These are phyloP conservation scores for Amblyornis subalaris DNA, from an alignment of 2,113 vertebrate species.

Conservation along the genomic window DNA sequence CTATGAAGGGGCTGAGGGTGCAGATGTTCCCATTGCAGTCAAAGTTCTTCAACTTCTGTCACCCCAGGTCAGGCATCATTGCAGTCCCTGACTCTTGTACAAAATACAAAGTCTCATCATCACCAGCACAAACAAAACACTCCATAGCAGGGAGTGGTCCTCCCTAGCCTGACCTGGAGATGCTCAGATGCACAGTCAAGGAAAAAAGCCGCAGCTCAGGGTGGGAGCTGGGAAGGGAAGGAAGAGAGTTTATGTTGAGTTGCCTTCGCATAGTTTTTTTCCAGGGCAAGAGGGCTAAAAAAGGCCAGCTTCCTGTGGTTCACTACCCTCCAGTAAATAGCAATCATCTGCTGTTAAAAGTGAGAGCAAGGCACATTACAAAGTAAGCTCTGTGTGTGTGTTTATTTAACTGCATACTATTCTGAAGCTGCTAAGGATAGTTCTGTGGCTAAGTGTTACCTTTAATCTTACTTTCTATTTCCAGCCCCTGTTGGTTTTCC, in stretches of 20 bases:
- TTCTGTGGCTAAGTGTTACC: slow-evolving; percentile 28
- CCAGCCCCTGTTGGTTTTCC: slow-evolving; percentile 60
- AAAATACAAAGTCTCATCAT: not conserved
- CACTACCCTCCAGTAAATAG: slow-evolving; percentile 19
- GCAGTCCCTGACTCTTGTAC: not conserved
- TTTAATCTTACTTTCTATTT: slow-evolving; percentile 71
- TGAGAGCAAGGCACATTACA: slow-evolving; percentile 1
- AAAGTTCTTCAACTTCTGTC: not conserved
- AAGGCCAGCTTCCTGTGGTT: slow-evolving; percentile 25
- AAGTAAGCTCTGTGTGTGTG: not conserved
- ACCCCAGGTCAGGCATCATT: not conserved
- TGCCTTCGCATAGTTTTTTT: not conserved
- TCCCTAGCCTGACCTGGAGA: not conserved
- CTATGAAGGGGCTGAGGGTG: not conserved
- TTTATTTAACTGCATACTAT: slow-evolving; percentile 35
- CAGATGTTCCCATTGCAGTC: not conserved
- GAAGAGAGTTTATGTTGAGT: not conserved
- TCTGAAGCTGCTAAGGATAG: slow-evolving; percentile 61
- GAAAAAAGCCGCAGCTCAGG: not conserved
- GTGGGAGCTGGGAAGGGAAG: not conserved
- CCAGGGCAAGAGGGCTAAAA: slow-evolving; percentile 1
- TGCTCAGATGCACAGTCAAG: not conserved
- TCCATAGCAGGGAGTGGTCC: not conserved
- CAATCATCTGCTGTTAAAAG: slow-evolving; percentile 41
- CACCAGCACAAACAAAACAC: not conserved